A percentile compares a stretch with the other conserved stretches of the same genome.
Evolutionary conservation across 1,140 invertebrate species (phyloP).

Genomic region (Nomia melanderi): DNA sequence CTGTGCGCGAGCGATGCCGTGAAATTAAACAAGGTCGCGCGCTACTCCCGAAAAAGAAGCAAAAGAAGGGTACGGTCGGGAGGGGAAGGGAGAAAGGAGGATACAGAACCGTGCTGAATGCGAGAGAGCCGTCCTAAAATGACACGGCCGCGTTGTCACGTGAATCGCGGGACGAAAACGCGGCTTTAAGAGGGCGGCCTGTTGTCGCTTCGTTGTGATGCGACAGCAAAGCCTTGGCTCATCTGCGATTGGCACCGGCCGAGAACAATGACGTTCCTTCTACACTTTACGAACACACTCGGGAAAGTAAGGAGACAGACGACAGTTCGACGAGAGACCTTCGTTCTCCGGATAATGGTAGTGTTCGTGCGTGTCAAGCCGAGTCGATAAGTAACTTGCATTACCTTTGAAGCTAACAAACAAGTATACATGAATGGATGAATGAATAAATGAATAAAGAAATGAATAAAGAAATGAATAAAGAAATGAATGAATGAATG

Average conservation of each 20-base stretch:
- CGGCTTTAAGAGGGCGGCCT: constrained; percentile 1
- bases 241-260: constrained; percentile 1
- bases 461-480: no score
- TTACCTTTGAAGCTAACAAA: no score
- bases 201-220: constrained; percentile 9
- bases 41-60: neutral
- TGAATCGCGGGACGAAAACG: neutral
- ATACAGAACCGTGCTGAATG: neutral
- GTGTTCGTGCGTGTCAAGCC: no score
- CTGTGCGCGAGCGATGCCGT: constrained; percentile 4
- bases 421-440: no score
- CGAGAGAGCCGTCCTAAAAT: neutral
- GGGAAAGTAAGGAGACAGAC: no score
- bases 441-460: no score
- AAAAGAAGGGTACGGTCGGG: no score
- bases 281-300: neutral
- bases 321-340: no score
- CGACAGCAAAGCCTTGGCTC: constrained; percentile 11
- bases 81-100: no score
- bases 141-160: neutral
- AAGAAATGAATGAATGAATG: no score
- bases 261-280: neutral
- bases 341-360: no score
- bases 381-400: no score
- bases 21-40: constrained; percentile 35